Evolutionary conservation across 2,113 vertebrate genomes (phyloP), one percentile per base, ranked within the genome.

Genomic region (Tenrec ecaudatus): DNA sequence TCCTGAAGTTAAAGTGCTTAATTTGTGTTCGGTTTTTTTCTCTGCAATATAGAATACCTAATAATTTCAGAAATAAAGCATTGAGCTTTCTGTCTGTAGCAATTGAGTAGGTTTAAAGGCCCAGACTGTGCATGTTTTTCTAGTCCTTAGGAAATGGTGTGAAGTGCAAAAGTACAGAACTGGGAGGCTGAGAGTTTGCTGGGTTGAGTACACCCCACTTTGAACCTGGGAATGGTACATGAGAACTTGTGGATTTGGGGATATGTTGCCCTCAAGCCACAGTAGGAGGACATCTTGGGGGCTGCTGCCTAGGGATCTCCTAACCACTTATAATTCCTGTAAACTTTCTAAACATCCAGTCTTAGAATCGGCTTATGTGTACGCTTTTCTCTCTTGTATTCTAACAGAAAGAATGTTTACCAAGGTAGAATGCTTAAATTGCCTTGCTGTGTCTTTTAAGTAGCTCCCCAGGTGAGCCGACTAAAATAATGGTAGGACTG

Each of bases 1-100:
- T 78, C 60, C 94, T 31, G 62, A 92, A 90, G 23, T 73, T 82
- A 95, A 95, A 97, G 96, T 95, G 38, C 29, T 93, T 79, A 47
- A 92, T 53, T 82, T 58, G 66, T 90, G 91, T 9, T 1, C 79
- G 58, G 4, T 60, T 97, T 95, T 95, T 88, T 10, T 88, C 33
- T 95, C 76, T 90, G 60, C 83, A 81, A 81, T 76, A 22, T 0
- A 0, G 84, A 92, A 76, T 33, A 31, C 17, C 62, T 90, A 53
- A 79, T 90, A 57, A 86, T 94, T 53, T 8, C 60, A 94, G 62
- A 95, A 95, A 92, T 94, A 89, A 91, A 84, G 29, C 78, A 82
- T 82, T 91, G 88, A 85, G 85, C 91, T 92, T 89, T 97, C 31
- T 94, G 29, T 4, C 68, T 94, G 29, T 90, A 93, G 86, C 71